Conservation (phyloP, 2,797 vertebrate genomes). For the Pipistrellus pipistrellus region DNA sequence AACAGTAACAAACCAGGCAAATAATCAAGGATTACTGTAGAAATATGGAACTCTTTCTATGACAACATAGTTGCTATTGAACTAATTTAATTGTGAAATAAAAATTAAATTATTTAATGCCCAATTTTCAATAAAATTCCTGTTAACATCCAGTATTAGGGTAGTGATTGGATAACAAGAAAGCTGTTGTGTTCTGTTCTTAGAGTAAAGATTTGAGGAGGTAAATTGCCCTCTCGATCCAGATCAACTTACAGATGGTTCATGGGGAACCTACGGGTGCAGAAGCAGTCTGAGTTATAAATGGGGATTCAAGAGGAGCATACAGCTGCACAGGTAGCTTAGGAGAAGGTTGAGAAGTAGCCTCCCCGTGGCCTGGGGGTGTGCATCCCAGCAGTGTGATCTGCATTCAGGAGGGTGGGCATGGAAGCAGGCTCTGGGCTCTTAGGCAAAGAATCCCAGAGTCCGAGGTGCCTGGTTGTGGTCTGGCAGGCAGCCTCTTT, state of each 20-base stretch:
- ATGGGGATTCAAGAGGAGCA: not conserved
- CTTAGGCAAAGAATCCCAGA: not conserved
- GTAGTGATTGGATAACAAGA: not conserved
- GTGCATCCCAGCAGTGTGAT: not conserved
- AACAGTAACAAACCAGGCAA: not conserved
- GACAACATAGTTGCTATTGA: not conserved
- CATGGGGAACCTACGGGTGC: not conserved
- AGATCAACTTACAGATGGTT: not conserved
- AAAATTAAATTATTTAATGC: constrained; percentile 25
- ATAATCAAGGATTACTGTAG: not conserved
- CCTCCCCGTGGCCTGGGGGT: not conserved
- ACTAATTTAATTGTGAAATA: constrained; percentile 29
- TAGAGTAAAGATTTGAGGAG: not conserved
- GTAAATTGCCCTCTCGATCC: not conserved
- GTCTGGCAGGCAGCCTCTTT: not conserved
- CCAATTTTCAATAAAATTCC: constrained; percentile 14
- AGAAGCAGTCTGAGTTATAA: not conserved
- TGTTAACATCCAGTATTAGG: not conserved
- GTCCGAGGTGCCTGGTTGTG: not conserved
- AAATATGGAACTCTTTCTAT: constrained; percentile 15
- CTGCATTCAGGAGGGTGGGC: not conserved
- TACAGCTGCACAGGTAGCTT: not conserved
- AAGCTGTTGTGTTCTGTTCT: not conserved
- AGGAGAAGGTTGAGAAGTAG: not conserved
- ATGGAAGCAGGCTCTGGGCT: not conserved